Evolutionary conservation across 2,888 invertebrate species (phyloP).

Genomic region (Saturnia japonica): DNA sequence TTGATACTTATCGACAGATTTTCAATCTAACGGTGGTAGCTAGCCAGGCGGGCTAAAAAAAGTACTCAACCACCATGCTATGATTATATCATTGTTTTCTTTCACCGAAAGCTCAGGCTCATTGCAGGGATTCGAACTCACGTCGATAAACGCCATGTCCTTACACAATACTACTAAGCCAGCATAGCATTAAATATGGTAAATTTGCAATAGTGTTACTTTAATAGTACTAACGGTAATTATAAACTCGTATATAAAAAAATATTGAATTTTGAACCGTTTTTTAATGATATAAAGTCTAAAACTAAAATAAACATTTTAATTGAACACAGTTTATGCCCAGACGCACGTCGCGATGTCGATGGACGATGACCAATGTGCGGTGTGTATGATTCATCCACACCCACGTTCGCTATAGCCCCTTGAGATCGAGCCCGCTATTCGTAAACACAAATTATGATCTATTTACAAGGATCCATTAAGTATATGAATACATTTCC

Average conservation of each 20-base stretch:
- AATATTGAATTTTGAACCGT: neutral
- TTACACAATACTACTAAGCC: neutral
- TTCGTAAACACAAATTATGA: slow-evolving; percentile 36
- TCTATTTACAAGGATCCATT: slow-evolving; percentile 38
- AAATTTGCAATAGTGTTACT: neutral
- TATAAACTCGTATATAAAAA: neutral
- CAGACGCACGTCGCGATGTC: neutral
- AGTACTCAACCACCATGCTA: too few relatives aligned
- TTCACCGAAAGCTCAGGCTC: too few relatives aligned
- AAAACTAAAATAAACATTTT: neutral
- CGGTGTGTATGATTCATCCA: slow-evolving; percentile 40
- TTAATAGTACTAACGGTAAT: neutral
- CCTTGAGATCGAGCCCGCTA: slow-evolving; percentile 22
- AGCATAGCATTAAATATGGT: neutral
- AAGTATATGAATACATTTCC: slow-evolving; percentile 41
- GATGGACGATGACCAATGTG: neutral
- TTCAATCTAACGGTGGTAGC: too few relatives aligned
- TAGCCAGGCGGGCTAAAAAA: too few relatives aligned
- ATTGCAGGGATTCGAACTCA: too few relatives aligned
- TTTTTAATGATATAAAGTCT: neutral
- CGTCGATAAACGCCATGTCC: too few relatives aligned
- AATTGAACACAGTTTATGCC: slow-evolving; percentile 3
- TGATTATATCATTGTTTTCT: too few relatives aligned
- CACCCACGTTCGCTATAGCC: slow-evolving; percentile 41
- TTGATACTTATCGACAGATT: too few relatives aligned